Conservation (phyloP, 2,797 vertebrate species). For the Alectoris magna region DNA sequence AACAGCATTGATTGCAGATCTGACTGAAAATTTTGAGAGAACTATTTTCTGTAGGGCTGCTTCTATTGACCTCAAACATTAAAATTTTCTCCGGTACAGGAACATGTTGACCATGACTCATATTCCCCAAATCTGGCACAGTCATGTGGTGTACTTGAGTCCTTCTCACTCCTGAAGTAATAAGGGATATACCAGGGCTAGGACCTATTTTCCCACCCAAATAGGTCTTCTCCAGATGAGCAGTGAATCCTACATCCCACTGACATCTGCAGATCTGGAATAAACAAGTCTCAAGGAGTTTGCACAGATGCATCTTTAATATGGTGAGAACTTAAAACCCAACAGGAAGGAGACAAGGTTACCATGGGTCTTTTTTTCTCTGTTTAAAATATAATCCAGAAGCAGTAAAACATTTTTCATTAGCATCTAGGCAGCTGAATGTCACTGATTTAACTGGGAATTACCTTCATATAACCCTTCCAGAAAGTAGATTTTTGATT, state of each 20-base stretch:
- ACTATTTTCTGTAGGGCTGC: neutral
- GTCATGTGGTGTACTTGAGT: neutral
- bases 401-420: neutral
- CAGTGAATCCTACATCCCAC: neutral
- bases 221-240: neutral
- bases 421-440: neutral
- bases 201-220: neutral
- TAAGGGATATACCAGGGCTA: neutral
- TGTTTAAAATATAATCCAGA: neutral
- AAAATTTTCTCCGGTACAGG: neutral
- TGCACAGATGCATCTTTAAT: neutral
- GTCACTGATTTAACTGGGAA: neutral
- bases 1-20: neutral
- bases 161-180: neutral
- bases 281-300: neutral
- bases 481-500: neutral
- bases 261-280: neutral
- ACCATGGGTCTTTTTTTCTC: neutral
- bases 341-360: neutral
- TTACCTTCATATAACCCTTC: neutral
- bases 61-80: neutral
- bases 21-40: neutral
- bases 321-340: neutral
- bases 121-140: neutral
- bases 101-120: neutral